phyloP scores from a whole-genome alignment of 1,140 invertebrate species.

The Drosophila grimshawi region DNA sequence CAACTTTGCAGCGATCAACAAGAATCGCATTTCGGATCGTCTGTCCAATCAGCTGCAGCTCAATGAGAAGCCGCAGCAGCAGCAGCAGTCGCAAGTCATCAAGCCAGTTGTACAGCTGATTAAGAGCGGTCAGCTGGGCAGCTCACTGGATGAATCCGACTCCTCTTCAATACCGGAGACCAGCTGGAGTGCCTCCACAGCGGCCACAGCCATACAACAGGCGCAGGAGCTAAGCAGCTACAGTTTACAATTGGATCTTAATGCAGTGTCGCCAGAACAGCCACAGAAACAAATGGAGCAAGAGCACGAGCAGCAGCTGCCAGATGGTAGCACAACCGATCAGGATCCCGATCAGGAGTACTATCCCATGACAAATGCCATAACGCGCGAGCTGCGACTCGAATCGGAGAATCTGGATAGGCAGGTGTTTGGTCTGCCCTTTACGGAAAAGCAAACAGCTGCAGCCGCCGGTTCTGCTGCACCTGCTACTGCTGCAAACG shows the following conservation, averaged over 20 bases:
- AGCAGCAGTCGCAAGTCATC: slow-evolving; percentile 42
- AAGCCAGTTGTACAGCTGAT: slow-evolving; percentile 85
- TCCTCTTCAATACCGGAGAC: slow-evolving; percentile 84
- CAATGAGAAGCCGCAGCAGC: slow-evolving; percentile 39
- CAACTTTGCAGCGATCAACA: slow-evolving; percentile 89
- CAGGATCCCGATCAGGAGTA: slow-evolving; percentile 92
- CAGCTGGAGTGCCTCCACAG: slow-evolving; percentile 79
- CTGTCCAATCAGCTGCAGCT: slow-evolving; percentile 52
- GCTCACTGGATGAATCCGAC: slow-evolving; percentile 85
- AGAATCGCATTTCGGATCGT: slow-evolving; percentile 84
- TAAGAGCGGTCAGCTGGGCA: slow-evolving; percentile 68
- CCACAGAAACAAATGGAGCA: slow-evolving; percentile 14
- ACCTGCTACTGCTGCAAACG: not conserved
- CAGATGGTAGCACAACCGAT: slow-evolving; percentile 89
- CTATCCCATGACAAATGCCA: slow-evolving; percentile 93
- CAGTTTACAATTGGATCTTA: slow-evolving; percentile 71
- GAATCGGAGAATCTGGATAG: slow-evolving; percentile 93
- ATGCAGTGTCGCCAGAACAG: slow-evolving; percentile 42
- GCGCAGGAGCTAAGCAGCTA: slow-evolving; percentile 74
- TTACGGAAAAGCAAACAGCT: slow-evolving; percentile 55
- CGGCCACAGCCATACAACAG: slow-evolving; percentile 79
- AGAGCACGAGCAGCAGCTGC: slow-evolving; percentile 40
- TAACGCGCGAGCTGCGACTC: slow-evolving; percentile 91
- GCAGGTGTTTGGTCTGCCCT: slow-evolving; percentile 88
- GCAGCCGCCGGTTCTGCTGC: slow-evolving; percentile 16